Base-by-base conservation (phyloP, 2,888 invertebrate genomes). In the Synergus umbraculus region DNA sequence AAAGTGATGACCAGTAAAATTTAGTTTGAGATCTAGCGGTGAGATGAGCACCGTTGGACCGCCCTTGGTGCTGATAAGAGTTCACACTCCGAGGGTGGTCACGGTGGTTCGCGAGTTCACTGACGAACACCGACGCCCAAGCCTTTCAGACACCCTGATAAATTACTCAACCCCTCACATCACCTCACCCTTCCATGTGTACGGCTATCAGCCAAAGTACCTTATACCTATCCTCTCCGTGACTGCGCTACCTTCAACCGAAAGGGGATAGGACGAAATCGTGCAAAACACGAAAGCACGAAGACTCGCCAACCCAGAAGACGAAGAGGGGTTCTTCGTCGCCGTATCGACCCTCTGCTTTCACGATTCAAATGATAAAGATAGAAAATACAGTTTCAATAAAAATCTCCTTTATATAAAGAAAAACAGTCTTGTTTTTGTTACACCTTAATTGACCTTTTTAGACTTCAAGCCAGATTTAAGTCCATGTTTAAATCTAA, bases 101-200 rank as follows among this genome's bases (percentile, higher is more conserved):
- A 81, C 77, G 79, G 79, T 79, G 78, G 76, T 77, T 69, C 60
- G 66, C 84, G 83, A 83, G 85, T 83, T 86, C 83, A 80, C 86
- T 85, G 85, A 83, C 85, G 83, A 86, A 83, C 83, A 85, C 85
- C 85, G 85, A 85, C 85, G 86, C 87, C 87, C 88, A 87, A 86
- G 84, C 88, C 90, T 89, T 90, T 89, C 89, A 87, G 87, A 84
- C 88, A 84, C 84, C 84, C 89, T 91, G 90, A 91, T 91, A 91
- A 91, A 91, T 91, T 91, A 91, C 90, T 91, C 88, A 88, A 88
- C 87, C 89, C 87, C 87, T 81, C 81, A 80, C 79, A 80, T 82
- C 82, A 83, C 85, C 84, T 85, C 83, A 85, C 84, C 83, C 83
- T 82, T 85, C 82, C 87, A 84, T 84, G 85, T 83, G 82, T 84